Evolutionary conservation across 2,113 vertebrate species (phyloP).

Genomic region (Pandion haliaetus): DNA sequence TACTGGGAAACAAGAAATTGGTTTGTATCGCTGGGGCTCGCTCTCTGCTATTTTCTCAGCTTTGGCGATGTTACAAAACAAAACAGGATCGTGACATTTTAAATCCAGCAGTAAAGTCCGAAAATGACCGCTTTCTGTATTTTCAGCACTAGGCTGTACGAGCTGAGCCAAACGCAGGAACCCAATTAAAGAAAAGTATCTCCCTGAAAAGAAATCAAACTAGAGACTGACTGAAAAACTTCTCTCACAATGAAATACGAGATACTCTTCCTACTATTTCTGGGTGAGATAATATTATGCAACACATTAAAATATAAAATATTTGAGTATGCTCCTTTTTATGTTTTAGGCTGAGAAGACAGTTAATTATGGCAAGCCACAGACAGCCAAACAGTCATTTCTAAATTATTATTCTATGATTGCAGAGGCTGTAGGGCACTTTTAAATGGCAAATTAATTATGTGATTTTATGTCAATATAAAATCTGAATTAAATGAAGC

Average conservation of each 20-base stretch:
- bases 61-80: background rate
- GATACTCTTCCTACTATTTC: background rate
- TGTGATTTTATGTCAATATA: conserved; percentile 19
- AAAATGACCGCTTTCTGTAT: background rate
- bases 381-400: background rate
- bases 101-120: background rate
- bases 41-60: background rate
- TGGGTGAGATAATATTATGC: background rate
- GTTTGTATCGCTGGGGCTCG: background rate
- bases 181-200: background rate
- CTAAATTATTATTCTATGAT: background rate
- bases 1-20: background rate
- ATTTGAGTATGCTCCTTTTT: background rate
- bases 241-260: background rate
- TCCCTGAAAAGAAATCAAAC: background rate
- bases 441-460: conserved; percentile 34
- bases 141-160: background rate
- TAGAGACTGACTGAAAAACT: background rate
- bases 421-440: background rate
- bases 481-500: conserved; percentile 22
- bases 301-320: background rate
- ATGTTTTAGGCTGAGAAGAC: background rate
- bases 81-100: background rate
- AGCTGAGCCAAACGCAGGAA: background rate
- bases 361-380: background rate